Conservation (phyloP, 1,140 invertebrate genomes). For the Stegodyphus dumicola region DNA sequence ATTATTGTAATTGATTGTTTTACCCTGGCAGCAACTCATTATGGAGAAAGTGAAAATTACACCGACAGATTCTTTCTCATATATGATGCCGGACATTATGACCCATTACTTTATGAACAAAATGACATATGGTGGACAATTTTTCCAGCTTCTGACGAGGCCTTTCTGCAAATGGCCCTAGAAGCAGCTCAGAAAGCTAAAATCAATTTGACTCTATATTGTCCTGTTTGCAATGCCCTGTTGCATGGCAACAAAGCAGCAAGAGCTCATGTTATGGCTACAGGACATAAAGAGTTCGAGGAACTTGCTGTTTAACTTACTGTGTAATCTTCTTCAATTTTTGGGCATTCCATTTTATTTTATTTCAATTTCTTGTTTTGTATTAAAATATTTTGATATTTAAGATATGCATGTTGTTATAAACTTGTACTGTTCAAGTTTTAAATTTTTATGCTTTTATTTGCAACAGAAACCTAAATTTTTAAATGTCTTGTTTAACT, state of each 20-base stretch:
- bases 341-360: too few relatives aligned
- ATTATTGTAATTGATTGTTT: constrained; percentile 94
- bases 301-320: constrained; percentile 70
- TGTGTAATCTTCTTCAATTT: background rate
- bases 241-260: constrained; percentile 84
- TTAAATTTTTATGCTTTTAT: too few relatives aligned
- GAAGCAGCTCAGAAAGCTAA: constrained; percentile 88
- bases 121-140: constrained; percentile 76
- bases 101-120: constrained; percentile 88
- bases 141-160: constrained; percentile 81
- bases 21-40: constrained; percentile 88
- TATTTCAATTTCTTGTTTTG: too few relatives aligned
- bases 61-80: constrained; percentile 86
- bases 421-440: too few relatives aligned
- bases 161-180: constrained; percentile 80
- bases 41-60: constrained; percentile 93
- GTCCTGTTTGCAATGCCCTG: constrained; percentile 80
- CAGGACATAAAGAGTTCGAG: constrained; percentile 88
- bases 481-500: too few relatives aligned
- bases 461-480: too few relatives aligned
- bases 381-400: too few relatives aligned
- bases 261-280: constrained; percentile 83
- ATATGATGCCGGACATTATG: constrained; percentile 97
- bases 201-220: constrained; percentile 85
- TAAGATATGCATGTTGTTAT: too few relatives aligned